Evolutionary conservation across 2,113 vertebrate species (phyloP).

Genomic region (Podarcis cretensis): DNA sequence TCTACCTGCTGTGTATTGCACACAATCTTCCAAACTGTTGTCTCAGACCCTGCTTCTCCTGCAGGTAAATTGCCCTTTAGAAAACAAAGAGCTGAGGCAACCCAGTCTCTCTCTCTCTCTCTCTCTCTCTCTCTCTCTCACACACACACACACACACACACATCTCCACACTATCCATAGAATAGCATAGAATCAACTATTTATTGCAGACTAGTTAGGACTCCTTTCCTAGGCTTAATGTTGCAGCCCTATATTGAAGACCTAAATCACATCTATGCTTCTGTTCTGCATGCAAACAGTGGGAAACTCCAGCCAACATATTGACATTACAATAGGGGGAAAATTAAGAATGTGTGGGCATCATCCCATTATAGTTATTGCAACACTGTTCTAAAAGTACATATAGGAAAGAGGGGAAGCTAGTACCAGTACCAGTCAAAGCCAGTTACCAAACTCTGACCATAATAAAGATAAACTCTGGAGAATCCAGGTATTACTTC

Average conservation of each 20-base stretch:
- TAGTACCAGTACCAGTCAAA: neutral
- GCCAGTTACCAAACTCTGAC: neutral
- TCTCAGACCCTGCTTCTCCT: neutral
- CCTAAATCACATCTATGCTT: neutral
- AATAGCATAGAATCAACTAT: neutral
- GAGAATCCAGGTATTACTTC: conserved; percentile 8
- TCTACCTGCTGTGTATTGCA: neutral
- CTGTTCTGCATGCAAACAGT: neutral
- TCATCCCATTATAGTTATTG: neutral
- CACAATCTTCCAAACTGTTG: neutral
- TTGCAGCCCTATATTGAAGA: neutral
- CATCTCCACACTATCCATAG: neutral
- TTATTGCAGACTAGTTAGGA: neutral
- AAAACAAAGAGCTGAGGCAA: neutral
- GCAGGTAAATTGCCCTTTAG: neutral
- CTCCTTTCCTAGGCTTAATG: neutral
- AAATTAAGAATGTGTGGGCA: neutral
- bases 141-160: too few relatives aligned
- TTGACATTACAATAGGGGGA: neutral
- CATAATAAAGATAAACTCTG: neutral
- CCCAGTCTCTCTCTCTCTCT: too few relatives aligned
- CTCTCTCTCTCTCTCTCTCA: neutral
- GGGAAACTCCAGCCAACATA: neutral
- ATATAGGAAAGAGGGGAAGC: neutral
- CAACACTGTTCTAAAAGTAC: too few relatives aligned